Conservation (phyloP, 2,888 invertebrate genomes). For the Lithophane semibrunnea region DNA sequence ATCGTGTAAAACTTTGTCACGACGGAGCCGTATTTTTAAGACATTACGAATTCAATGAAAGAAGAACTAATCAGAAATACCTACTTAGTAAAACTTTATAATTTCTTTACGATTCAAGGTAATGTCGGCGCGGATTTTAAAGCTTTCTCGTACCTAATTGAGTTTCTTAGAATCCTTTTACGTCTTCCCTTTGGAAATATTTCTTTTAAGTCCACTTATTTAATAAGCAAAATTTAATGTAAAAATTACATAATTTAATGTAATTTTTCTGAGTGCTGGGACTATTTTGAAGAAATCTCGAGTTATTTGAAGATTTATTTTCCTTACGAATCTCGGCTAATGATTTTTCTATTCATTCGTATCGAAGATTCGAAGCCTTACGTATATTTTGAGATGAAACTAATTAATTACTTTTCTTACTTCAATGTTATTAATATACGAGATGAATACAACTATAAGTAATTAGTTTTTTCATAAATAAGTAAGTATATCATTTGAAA, state of each 20-base stretch:
- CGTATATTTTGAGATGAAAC: background rate
- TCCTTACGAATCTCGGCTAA: constrained; percentile 1
- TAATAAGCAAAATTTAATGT: constrained; percentile 30
- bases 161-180: constrained; percentile 19
- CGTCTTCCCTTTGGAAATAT: constrained; percentile 1
- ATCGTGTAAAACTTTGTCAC: background rate
- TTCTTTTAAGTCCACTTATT: constrained; percentile 25
- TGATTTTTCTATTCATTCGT: constrained; percentile 11
- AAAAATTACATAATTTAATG: too few species aligned
- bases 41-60: background rate
- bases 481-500: background rate
- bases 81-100: constrained; percentile 29
- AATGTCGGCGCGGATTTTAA: constrained; percentile 9
- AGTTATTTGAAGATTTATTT: constrained; percentile 10
- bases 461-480: background rate
- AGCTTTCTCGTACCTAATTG: constrained; percentile 31
- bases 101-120: constrained; percentile 32
- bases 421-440: background rate
- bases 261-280: constrained; percentile 37
- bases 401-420: constrained; percentile 2
- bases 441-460: background rate
- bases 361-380: background rate
- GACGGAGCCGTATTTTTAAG: background rate
- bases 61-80: background rate
- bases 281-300: background rate